These are phyloP conservation scores for Oscheius onirici DNA, from an alignment of 2,888 invertebrate genomes.

Conservation along the genomic window DNA sequence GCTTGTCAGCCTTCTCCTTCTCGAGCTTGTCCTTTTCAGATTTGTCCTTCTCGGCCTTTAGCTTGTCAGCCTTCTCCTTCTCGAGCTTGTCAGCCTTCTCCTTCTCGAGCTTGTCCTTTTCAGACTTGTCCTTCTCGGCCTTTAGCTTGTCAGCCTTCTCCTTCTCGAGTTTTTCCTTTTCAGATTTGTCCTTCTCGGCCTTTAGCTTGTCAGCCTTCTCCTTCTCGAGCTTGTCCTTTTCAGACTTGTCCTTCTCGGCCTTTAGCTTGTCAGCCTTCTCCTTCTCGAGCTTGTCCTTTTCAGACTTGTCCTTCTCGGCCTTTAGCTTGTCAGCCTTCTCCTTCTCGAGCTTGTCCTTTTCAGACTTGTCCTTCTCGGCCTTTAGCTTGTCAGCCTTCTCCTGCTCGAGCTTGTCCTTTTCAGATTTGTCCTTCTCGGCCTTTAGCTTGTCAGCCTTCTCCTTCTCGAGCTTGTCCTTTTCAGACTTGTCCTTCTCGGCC, in stretches of 20 bases:
- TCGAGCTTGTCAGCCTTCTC: neutral
- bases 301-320: too few relatives aligned
- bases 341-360: slow-evolving; percentile 25
- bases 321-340: too few relatives aligned
- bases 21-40: neutral
- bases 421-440: slow-evolving; percentile 7
- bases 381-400: neutral
- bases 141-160: too few relatives aligned
- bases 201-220: slow-evolving; percentile 20
- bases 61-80: neutral
- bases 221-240: slow-evolving; percentile 17
- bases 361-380: slow-evolving; percentile 1
- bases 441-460: slow-evolving; percentile 4
- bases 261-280: neutral
- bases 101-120: slow-evolving; percentile 25
- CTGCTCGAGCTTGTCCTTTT: slow-evolving; percentile 19
- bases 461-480: slow-evolving; percentile 21
- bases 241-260: neutral
- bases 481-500: slow-evolving; percentile 7
- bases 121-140: slow-evolving; percentile 13
- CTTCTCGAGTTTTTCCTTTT: neutral
- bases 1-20: neutral
- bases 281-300: slow-evolving; percentile 22
- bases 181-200: slow-evolving; percentile 1
- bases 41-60: neutral